Evolutionary conservation across 2,113 vertebrate species (phyloP), one percentile per base, ranked within the genome.

Genomic region (Melanocharis versteri): DNA sequence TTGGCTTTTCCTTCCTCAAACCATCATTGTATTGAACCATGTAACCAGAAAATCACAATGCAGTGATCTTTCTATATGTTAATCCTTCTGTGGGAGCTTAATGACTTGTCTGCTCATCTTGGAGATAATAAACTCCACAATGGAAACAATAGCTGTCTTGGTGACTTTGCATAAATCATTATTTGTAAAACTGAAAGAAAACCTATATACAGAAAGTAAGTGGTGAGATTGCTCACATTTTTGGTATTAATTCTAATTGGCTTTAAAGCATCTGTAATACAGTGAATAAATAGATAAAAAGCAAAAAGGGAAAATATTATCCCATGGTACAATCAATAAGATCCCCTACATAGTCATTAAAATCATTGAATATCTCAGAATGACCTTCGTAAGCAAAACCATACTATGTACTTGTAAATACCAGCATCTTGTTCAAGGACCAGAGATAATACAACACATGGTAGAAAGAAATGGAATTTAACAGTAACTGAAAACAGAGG

Each of bases 21-120:
- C 95, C 89, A 91, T 97, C 92, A 94, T 97, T 97, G 93, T 98
- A 98, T 97, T 97, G 97, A 98, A 94, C 97, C 96, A 94, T 80
- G 93, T 97, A 98, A 97, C 96, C 97, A 98, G 98, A 98, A 98
- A 98, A 98, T 98, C 97, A 97, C 97, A 97, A 93, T 94, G 94
- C 95, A 96, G 93, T 96, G 96, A 97, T 98, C 97, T 93, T 97
- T 97, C 91, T 97, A 91, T 96, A 82, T 28, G 71, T 91, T 97
- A 97, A 98, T 98, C 96, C 94, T 97, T 97, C 97, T 94, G 76
- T 91, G 92, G 96, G 80, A 56, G 39, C 96, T 97, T 98, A 98
- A 98, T 98, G 97, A 96, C 95, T 97, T 98, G 95, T 95, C 97
- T 97, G 95, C 96, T 97, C 97, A 95, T 97, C 93, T 93, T 97